Base-by-base conservation (phyloP, 2,113 vertebrate genomes). In the Poecile atricapillus region DNA sequence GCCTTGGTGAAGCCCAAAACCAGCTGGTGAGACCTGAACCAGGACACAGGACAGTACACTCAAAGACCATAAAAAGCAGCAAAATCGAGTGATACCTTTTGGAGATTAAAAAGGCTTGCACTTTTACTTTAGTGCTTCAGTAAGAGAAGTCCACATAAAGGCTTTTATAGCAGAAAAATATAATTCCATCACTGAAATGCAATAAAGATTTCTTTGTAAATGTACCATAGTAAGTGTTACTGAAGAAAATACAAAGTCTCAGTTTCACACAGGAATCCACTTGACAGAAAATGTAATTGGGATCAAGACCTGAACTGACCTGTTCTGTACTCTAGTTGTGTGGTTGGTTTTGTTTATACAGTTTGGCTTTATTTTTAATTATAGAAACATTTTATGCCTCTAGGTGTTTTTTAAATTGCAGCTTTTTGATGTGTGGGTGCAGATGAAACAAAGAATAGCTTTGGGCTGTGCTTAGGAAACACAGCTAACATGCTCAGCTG, bases 251-350 rank as follows among this genome's bases (percentile, higher is more conserved):
- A 83, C 11, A 24, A 77, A 70, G n/a, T 60, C 83, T 94, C 49
- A 27, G 65, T 82, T 93, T 68, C 60, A 60, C 64, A 88, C 90
- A 75, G n/a, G 43, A 39, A 90, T 92, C 49, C 31, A 46, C 83
- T 88, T 92, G 88, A 84, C 69, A 95, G 93, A 67, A 90, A 86
- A 68, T 64, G 49, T 95, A 95, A 94, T 95, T 96, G 95, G 49
- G 86, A 71, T 95, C 79, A 90, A 64, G 85, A 77, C 80, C 92
- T 78, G 69, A 94, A 50, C 35, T 86, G 92, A 94, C 85, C 60
- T 46, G 28, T 83, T 90, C 76, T 83, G 13, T 18, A 14, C 31
- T 81, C 47, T 13, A 59, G 47, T 53, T 85, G 27, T 83, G 46
- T 91, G 8, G 11, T 65, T 93, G 68, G 4, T 47, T 81, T 78